Base-by-base conservation (phyloP, 1,140 invertebrate genomes). In the Dysdera silvatica region DNA sequence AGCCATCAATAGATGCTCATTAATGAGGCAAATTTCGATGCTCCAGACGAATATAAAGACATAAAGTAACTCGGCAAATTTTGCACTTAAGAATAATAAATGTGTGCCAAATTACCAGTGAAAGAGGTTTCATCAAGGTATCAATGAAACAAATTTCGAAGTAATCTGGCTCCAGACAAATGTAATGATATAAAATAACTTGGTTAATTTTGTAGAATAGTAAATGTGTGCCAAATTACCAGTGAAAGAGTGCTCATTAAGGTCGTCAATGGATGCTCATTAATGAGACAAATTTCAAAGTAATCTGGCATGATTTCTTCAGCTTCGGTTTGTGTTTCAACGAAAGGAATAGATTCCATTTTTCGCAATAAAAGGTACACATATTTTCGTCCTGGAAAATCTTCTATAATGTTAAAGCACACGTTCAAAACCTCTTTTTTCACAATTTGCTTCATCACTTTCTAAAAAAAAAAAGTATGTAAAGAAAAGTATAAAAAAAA, bases 191-290 rank as follows among this genome's bases (percentile, higher is more conserved):
- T n/a, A n/a, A n/a, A n/a, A n/a, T n/a, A n/a, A n/a, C n/a, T n/a
- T n/a, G n/a, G n/a, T n/a, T n/a, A n/a, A n/a, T n/a, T n/a, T n/a
- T n/a, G n/a, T n/a, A n/a, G n/a, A n/a, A n/a, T n/a, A n/a, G n/a
- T n/a, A n/a, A n/a, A n/a, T n/a, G n/a, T n/a, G n/a, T n/a, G n/a
- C n/a, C n/a, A n/a, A n/a, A n/a, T n/a, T n/a, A n/a, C n/a, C n/a
- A n/a, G n/a, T n/a, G n/a, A n/a, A n/a, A n/a, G n/a, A n/a, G n/a
- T n/a, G n/a, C n/a, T n/a, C n/a, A n/a, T n/a, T n/a, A n/a, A n/a
- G n/a, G n/a, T n/a, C n/a, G n/a, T n/a, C n/a, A n/a, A 16, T 18
- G 59, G 59, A 54, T 61, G 59, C 6, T 61, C 49, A 3, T 18
- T 26, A 16, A 61, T 6, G 20, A n/a, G 37, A 2, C 59, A 49